These are phyloP conservation scores for Hiodon alosoides DNA, from an alignment of 2,113 vertebrate genomes.

Conservation along the genomic window DNA sequence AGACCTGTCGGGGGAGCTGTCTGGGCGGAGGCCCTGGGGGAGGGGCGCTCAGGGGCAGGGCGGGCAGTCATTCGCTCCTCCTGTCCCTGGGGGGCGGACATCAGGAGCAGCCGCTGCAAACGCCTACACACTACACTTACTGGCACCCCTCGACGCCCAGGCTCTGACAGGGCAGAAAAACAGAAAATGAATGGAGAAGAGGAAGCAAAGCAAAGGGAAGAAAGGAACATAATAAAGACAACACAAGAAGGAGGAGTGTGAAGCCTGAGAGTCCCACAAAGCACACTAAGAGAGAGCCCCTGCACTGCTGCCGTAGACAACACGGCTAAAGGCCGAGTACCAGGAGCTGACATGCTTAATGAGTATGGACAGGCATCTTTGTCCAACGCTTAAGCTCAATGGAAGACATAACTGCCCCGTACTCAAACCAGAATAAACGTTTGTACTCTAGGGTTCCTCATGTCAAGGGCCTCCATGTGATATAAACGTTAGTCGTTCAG, in stretches of 20 bases:
- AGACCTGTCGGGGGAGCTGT: conserved; percentile 75
- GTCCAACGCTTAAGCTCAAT: too few relatives aligned
- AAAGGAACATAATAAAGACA: conserved; percentile 28
- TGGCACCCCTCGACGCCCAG: conserved; percentile 77
- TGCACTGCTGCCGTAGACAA: neutral
- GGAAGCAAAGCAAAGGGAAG: conserved; percentile 30
- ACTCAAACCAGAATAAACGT: too few relatives aligned
- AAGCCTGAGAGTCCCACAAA: neutral
- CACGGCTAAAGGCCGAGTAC: too few relatives aligned
- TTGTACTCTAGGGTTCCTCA: too few relatives aligned
- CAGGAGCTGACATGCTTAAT: too few relatives aligned
- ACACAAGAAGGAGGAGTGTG: conserved; percentile 11
- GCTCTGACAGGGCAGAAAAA: conserved; percentile 71
- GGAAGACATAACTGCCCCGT: too few relatives aligned
- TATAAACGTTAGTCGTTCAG: too few relatives aligned
- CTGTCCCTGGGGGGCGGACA: conserved; percentile 86
- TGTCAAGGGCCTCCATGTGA: too few relatives aligned
- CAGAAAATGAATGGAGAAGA: conserved; percentile 43
- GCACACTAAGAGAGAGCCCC: neutral
- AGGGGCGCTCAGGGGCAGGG: conserved; percentile 60
- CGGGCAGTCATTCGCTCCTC: conserved; percentile 64
- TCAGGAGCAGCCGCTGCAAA: conserved; percentile 87
- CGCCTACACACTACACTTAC: conserved; percentile 98
- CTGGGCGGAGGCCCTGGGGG: conserved; percentile 58
- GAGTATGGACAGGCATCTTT: too few relatives aligned